phyloP scores from a whole-genome alignment of 1,140 invertebrate genomes.

The Aphidius gifuensis region DNA sequence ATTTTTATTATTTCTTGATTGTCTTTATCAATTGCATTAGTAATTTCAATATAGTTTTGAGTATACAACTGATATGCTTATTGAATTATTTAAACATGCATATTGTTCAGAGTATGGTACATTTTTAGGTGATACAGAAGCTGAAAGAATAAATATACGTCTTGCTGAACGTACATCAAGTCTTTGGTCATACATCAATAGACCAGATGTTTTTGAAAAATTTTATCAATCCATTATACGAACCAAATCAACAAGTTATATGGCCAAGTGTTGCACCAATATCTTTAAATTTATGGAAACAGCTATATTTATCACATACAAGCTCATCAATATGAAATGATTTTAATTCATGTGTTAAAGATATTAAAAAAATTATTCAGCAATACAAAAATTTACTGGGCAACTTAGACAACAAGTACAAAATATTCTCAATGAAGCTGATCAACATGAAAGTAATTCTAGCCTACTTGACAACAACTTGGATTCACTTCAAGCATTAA shows the following conservation, averaged over 20 bases:
- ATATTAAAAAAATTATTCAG: conserved; percentile 44
- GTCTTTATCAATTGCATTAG: conserved; percentile 89
- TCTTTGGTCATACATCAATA: conserved; percentile 91
- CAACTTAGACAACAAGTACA: conserved; percentile 43
- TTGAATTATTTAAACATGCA: conserved; percentile 87
- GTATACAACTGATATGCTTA: conserved; percentile 86
- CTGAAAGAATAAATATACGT: conserved; percentile 72
- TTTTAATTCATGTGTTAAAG: conserved; percentile 35
- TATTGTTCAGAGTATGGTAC: conserved; percentile 66
- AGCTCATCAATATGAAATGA: conserved; percentile 44
- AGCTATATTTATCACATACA: conserved; percentile 49
- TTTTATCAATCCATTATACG: conserved; percentile 94
- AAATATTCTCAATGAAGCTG: conserved; percentile 34
- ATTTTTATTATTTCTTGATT: conserved; percentile 94
- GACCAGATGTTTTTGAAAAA: conserved; percentile 78
- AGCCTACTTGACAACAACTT: conserved; percentile 26
- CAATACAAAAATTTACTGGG: conserved; percentile 41
- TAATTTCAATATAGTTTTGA: conserved; percentile 99
- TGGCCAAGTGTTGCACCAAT: conserved; percentile 98
- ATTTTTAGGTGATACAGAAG: conserved; percentile 76
- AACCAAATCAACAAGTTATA: conserved; percentile 87
- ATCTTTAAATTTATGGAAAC: conserved; percentile 81
- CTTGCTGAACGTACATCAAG: conserved; percentile 79
- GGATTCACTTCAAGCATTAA: conserved; percentile 28
- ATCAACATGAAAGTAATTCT: conserved; percentile 28